phyloP scores from a whole-genome alignment of 2,797 vertebrate genomes.

The Anguilla obscura region DNA sequence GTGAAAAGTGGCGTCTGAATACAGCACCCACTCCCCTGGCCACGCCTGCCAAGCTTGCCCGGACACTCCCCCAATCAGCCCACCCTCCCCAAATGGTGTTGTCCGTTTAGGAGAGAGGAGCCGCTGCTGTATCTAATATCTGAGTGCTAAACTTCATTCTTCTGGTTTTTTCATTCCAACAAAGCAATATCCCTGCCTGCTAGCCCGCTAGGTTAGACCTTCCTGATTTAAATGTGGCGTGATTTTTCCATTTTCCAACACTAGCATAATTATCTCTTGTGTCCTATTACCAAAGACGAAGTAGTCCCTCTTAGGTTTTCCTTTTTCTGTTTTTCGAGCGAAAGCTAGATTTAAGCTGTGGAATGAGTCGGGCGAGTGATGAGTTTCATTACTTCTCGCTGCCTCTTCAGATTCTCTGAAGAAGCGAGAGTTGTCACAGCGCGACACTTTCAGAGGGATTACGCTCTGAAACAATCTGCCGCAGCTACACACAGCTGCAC shows the following conservation, averaged over 20 bases:
- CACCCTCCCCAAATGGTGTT: neutral
- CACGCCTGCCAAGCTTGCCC: neutral
- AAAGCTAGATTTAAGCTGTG: neutral
- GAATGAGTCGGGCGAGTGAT: neutral
- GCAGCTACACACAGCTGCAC: neutral
- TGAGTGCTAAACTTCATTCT: neutral
- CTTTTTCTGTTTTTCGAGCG: neutral
- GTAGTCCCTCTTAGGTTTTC: neutral
- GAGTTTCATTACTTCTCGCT: constrained; percentile 17
- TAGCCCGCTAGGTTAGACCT: neutral
- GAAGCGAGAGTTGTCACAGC: neutral
- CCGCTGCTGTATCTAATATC: neutral
- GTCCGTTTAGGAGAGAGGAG: neutral
- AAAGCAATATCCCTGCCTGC: neutral
- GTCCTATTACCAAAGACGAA: neutral
- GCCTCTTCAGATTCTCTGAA: constrained; percentile 14
- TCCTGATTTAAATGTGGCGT: neutral
- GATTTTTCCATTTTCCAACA: neutral
- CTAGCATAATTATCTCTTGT: neutral
- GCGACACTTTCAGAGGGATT: constrained; percentile 13
- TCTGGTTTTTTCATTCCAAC: neutral
- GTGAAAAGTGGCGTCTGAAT: neutral
- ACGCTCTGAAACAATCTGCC: neutral
- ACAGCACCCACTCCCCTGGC: neutral
- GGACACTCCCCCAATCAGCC: neutral